Evolutionary conservation across 2,797 vertebrate genomes (phyloP).

Genomic region (Myotis vivesi): DNA sequence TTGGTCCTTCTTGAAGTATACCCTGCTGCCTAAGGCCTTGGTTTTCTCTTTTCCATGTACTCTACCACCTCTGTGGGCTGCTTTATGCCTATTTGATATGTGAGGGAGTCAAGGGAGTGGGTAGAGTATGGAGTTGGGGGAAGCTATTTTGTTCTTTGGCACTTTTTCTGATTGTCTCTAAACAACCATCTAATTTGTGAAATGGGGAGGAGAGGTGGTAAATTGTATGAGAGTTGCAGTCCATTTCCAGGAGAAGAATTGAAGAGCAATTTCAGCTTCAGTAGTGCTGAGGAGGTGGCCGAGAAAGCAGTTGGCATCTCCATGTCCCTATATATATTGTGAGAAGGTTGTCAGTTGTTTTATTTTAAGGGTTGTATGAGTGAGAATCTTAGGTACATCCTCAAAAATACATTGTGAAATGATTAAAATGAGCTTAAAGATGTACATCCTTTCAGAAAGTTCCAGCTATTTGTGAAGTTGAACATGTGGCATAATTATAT

Average conservation of each 20-base stretch:
- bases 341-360: background rate
- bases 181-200: background rate
- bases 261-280: background rate
- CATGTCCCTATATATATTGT: background rate
- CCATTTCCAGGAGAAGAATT: background rate
- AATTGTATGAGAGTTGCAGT: background rate
- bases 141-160: background rate
- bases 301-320: background rate
- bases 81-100: background rate
- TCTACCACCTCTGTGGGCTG: background rate
- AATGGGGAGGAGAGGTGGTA: background rate
- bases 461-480: background rate
- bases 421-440: slow-evolving; percentile 17
- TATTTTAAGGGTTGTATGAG: background rate
- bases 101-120: background rate
- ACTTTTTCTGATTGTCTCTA: background rate
- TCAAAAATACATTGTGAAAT: background rate
- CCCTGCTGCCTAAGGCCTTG: background rate
- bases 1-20: background rate
- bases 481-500: background rate
- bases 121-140: background rate
- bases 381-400: background rate
- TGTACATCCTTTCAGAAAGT: background rate
- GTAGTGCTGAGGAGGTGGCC: background rate
- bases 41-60: background rate